Base-by-base conservation (phyloP, 2,797 vertebrate species). In the Lithobates sylvaticus region DNA sequence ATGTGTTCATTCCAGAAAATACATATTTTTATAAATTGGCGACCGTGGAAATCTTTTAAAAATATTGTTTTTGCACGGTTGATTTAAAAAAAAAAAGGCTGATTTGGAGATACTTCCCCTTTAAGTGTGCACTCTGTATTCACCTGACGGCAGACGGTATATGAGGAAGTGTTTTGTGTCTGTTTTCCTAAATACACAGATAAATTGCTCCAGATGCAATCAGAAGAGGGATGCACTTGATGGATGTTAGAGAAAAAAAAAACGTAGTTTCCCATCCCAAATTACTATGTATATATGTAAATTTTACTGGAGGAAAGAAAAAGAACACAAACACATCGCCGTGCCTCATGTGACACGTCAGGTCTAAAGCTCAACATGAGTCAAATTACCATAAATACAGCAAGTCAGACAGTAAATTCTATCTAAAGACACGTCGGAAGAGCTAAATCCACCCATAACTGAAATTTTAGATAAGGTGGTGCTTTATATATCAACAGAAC, bases 241-340 rank as follows among this genome's bases (percentile, higher is more conserved):
- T 86, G 84, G 84, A 86, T 80, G 78, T 68, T 69, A 76, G 32
- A 73, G 32, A 58, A 78, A 39, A 84, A 44, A 64, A 65, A 84
- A 73, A 84, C 15, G 39, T 26, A 26, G 67, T 61, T 86, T 81
- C 72, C 84, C 42, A 4, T 70, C 64, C 84, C 84, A 86, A 86
- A 86, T 86, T 86, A 86, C 84, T 86, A 86, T 86, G 78, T 86
- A 86, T 81, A 72, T 86, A 86, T 86, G 84, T 86, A 81, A 81
- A 86, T 86, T 78, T 76, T 86, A 86, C 81, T 76, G 75, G 78
- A 70, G 71, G 70, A 44, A 76, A 78, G 13, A 15, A 23, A 36
- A 16, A 76, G 70, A 80, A 80, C 32, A 86, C 61, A 84, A 84
- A 81, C 79, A 81, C 69, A 32, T 9, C 21, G 50, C 23, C n/a